These are phyloP conservation scores for Melitaea athalia DNA, from an alignment of 2,888 invertebrate species.

Conservation along the genomic window DNA sequence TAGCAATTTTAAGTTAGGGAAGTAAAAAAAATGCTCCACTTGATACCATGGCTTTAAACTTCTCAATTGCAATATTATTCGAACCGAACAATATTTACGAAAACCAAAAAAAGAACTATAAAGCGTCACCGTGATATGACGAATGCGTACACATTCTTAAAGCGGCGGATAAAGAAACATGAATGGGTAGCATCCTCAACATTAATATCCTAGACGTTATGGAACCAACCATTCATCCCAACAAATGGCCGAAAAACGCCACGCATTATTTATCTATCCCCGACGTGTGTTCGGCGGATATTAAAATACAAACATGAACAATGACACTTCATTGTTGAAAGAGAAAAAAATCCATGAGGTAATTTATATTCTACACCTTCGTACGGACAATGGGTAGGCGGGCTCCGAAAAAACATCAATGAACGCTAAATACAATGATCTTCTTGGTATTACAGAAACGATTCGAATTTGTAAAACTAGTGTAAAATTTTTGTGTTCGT, in stretches of 20 bases:
- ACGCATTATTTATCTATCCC: slow-evolving; percentile 73
- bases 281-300: slow-evolving; percentile 68
- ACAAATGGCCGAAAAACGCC: slow-evolving; percentile 64
- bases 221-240: slow-evolving; percentile 70
- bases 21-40: no score
- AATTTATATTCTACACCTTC: slow-evolving; percentile 59
- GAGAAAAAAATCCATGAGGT: slow-evolving; percentile 59
- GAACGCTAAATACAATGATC: slow-evolving; percentile 30
- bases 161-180: slow-evolving; percentile 46
- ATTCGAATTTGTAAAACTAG: slow-evolving; percentile 45
- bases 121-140: slow-evolving; percentile 46
- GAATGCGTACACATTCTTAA: slow-evolving; percentile 51
- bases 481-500: slow-evolving; percentile 51
- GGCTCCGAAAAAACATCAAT: slow-evolving; percentile 32
- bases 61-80: background rate
- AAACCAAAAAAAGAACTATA: slow-evolving; percentile 35
- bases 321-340: slow-evolving; percentile 72
- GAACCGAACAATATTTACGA: background rate
- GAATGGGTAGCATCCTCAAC: slow-evolving; percentile 55
- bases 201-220: slow-evolving; percentile 70
- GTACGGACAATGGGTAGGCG: slow-evolving; percentile 52
- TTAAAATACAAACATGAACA: slow-evolving; percentile 79
- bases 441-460: slow-evolving; percentile 23
- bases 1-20: background rate
- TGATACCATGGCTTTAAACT: no score